Base-by-base conservation (phyloP, 2,888 invertebrate genomes). In the Pristionchus arcanus region DNA sequence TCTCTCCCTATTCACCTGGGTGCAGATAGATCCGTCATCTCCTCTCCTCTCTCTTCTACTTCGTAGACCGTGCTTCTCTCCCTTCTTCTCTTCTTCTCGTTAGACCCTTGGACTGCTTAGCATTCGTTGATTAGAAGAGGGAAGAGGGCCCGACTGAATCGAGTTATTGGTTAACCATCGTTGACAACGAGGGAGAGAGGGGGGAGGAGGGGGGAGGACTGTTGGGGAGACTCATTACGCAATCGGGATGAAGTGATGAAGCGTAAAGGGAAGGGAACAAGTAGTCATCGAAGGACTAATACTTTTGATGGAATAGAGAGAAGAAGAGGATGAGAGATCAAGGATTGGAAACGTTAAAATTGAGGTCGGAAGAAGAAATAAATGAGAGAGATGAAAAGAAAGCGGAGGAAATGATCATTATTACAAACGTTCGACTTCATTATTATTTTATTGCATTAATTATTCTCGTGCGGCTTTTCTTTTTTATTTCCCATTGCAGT, bases 51-150 rank as follows among this genome's bases (percentile, higher is more conserved):
- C 42, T 63, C 63, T 25, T 81, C 74, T 74, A 16, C 71, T 28
- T 71, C 25, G 4, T 74, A 31, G 37, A 37, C 74, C 74, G 74
- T 37, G 31, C 28, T 34, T 49, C 81, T 81, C 42, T 81, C 42
- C 34, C 71, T 71, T 71, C 71, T 68, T 31, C 71, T 42, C 37
- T 77, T 42, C 77, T 81, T 15, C 81, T 49, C 81, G 81, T 49
- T 42, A 81, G 81, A 31, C 34, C 49, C 81, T 81, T 49, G 34
- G n/a, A 49, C 81, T 42, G 42, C 81, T 81, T 81, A 31, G n/a
- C 42, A 81, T 42, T 81, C 71, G 71, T 34, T 71, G 71, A 71
- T 71, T 71, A 71, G 71, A 71, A 71, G 71, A 71, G 71, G 34
- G 71, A 71, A 71, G 71, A 71, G 31, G 71, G 34, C 31, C 71